These are phyloP conservation scores for Cylloceria caligata DNA, from an alignment of 2,888 invertebrate genomes.

Conservation along the genomic window DNA sequence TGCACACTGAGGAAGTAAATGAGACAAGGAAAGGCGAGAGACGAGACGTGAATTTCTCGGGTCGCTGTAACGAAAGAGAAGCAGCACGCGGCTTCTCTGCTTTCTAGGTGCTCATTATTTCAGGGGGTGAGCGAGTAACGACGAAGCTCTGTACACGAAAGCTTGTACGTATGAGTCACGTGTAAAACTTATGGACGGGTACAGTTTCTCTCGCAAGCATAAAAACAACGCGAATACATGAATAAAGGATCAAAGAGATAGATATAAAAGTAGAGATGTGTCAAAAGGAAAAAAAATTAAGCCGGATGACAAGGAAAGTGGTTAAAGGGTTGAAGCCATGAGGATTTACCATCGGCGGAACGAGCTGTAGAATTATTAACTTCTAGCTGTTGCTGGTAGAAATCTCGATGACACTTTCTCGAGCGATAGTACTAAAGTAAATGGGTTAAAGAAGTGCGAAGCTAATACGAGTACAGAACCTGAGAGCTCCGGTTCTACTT, in stretches of 20 bases:
- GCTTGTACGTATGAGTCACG: constrained; percentile 29
- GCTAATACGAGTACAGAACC: constrained; percentile 33
- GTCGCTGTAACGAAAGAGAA: constrained; percentile 61
- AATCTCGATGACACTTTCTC: constrained; percentile 60
- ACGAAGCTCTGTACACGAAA: constrained; percentile 35
- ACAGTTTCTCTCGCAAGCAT: not conserved
- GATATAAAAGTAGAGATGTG: not conserved
- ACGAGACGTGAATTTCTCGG: constrained; percentile 61
- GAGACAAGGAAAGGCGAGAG: constrained; percentile 28
- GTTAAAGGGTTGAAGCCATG: constrained; percentile 58
- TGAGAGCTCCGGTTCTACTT: constrained; percentile 21
- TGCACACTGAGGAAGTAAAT: constrained; percentile 51
- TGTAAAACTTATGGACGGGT: constrained; percentile 37
- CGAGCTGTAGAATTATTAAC: constrained; percentile 58
- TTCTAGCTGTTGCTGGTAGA: constrained; percentile 39
- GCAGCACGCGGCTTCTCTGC: constrained; percentile 69
- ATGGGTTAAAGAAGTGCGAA: constrained; percentile 50
- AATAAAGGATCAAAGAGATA: constrained; percentile 9
- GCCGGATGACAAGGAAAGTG: constrained; percentile 24
- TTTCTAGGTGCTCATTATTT: constrained; percentile 79
- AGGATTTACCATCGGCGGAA: constrained; percentile 48
- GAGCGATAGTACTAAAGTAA: constrained; percentile 25
- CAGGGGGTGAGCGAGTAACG: constrained; percentile 62
- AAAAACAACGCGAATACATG: constrained; percentile 19
- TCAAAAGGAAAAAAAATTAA: not conserved